Base-by-base conservation (phyloP, 2,797 vertebrate species). In the Aselliscus stoliczkanus region DNA sequence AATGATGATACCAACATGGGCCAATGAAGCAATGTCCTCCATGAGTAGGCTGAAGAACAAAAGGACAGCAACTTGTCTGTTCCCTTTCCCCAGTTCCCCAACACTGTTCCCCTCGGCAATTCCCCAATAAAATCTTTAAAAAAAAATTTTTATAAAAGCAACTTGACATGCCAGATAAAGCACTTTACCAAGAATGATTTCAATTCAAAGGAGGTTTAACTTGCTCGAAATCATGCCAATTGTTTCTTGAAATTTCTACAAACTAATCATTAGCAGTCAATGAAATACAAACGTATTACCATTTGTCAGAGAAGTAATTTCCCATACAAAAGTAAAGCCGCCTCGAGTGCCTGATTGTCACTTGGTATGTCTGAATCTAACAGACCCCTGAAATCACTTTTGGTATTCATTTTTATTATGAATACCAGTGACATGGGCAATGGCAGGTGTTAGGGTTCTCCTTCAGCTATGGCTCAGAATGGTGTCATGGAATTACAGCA, bases 161-260 rank as follows among this genome's bases (percentile, higher is more conserved):
- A n/a, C n/a, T n/a, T n/a, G n/a, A n/a, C 77, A 79, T 29, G 82
- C 88, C 52, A 83, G 77, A 96, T 75, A 77, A 95, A 97, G 80
- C 73, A 80, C 56, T 75, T 97, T 94, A 90, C 69, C 50, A 88
- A 82, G 70, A 90, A 96, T 58, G 70, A 96, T 84, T 83, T 96
- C 73, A 96, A 90, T 62, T 96, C 93, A 93, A 95, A 65, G 65
- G 60, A 96, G 65, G 62, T 75, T 93, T 96, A 93, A 90, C 54
- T 62, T 94, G 65, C 91, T 87, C 91, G 44, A 87, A 95, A 94
- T 93, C 80, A 73, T 27, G 15, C 42, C 72, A 73, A 77, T 54
- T 94, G 27, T 88, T 88, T 88, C 95, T 75, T 80, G 37, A 93
- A 95, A 88, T 87, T 90, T 93, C 82, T 92, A 90, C 73, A 96